Evolutionary conservation across 2,888 invertebrate species (phyloP), one percentile per base, ranked within the genome.

Genomic region (Tetragonula carbonaria): DNA sequence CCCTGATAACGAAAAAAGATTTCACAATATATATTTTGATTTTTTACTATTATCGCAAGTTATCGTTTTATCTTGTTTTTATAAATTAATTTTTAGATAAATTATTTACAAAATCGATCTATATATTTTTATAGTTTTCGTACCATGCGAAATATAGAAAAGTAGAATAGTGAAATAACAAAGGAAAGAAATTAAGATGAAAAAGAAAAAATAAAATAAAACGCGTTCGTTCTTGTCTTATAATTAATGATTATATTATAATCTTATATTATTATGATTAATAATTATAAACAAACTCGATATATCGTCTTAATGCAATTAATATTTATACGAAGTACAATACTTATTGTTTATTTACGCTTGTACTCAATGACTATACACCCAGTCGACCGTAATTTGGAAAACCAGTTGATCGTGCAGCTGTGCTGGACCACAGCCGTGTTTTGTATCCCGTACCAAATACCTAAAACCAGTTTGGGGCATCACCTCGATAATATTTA

Each of bases 361-460:
- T 28, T 66, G 55, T 57, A 65, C 21, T 70, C 51, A 67, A 70
- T 67, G 65, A 66, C 14, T 74, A 50, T 62, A 68, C 16, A 77
- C 18, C 14, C 59, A 62, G 73, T 86, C 79, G 75, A 65, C 8
- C 38, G 59, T 62, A 71, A 72, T 83, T 77, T 80, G 78, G 71
- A 68, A 82, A 90, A 90, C 90, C 90, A 86, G 90, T 90, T 90
- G 71, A 84, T 82, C 79, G 67, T 78, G 81, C 81, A 86, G 86
- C 84, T 86, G 83, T 82, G 79, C 80, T 80, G 84, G 84, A 85
- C 82, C 71, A 82, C 67, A 66, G 71, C 79, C 78, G 74, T 79
- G 82, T 87, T 90, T 86, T 85, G 78, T 80, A 68, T 79, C 76
- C 80, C 80, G 72, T 80, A 82, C 73, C 86, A 82, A 88, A 88